These are phyloP conservation scores for Neelides folsomi DNA, from an alignment of 2,888 invertebrate genomes.

Conservation along the genomic window DNA sequence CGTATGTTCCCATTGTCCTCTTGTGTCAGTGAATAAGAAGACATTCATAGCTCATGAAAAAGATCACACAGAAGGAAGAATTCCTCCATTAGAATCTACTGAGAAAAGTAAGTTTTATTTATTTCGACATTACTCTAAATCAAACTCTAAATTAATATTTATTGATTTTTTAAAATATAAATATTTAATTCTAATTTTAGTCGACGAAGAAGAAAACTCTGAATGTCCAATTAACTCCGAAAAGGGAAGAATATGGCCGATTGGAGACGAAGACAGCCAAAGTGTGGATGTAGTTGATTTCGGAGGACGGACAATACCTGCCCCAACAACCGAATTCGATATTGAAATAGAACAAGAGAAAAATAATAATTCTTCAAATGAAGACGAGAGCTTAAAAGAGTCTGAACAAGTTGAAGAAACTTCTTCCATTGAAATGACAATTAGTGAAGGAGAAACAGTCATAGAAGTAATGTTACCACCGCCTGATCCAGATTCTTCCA, in stretches of 20 bases:
- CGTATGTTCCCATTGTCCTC: conserved; percentile 45
- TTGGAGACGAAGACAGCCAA: conserved; percentile 19
- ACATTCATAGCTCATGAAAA: conserved; percentile 44
- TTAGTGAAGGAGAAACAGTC: background rate
- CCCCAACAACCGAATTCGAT: conserved; percentile 36
- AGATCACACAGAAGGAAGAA: conserved; percentile 44
- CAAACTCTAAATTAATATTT: too few species aligned
- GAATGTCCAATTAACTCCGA: too few species aligned
- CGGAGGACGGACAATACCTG: conserved; percentile 47
- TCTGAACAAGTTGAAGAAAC: background rate
- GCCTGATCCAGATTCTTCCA: too few species aligned
- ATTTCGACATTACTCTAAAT: background rate
- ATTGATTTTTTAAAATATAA: too few species aligned
- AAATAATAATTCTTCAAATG: background rate
- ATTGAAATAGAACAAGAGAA: background rate
- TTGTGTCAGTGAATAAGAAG: conserved; percentile 47
- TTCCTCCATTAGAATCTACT: conserved; percentile 34
- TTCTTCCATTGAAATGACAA: background rate
- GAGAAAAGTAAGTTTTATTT: background rate
- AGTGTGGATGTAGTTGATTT: conserved; percentile 39
- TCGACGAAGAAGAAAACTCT: too few species aligned
- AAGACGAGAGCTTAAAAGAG: background rate
- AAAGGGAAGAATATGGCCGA: conserved; percentile 35
- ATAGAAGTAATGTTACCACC: background rate
- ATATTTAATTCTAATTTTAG: too few species aligned